A percentile compares a stretch with the other conserved stretches of the same genome.
These are phyloP conservation scores for Esperia sulphurella DNA, from an alignment of 2,888 invertebrate species.

Conservation along the genomic window DNA sequence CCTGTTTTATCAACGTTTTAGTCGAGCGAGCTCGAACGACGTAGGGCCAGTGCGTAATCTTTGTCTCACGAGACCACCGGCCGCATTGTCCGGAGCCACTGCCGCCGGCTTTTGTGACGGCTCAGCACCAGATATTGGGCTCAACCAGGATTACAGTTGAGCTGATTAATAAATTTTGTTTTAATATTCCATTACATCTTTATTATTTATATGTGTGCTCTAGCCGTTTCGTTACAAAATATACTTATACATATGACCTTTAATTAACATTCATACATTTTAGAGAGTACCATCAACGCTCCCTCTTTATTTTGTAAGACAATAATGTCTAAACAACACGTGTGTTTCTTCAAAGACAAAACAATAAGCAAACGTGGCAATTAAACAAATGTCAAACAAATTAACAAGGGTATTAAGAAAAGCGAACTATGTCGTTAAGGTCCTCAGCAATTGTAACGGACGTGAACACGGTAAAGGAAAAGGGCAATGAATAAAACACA, in stretches of 20 bases:
- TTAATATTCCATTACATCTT: constrained; percentile 1
- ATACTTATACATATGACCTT: neutral
- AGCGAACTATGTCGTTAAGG: constrained; percentile 57
- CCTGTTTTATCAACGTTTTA: constrained; percentile 38
- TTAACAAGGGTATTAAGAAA: constrained; percentile 57
- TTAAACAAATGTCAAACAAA: constrained; percentile 52
- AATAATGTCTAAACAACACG: too few relatives aligned
- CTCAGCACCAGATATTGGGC: constrained; percentile 48
- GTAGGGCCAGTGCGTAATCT: constrained; percentile 59
- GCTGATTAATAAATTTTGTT: neutral
- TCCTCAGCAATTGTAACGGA: constrained; percentile 47
- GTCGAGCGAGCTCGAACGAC: constrained; percentile 29
- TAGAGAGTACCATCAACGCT: neutral
- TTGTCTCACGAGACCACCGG: constrained; percentile 56
- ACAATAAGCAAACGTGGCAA: constrained; percentile 38
- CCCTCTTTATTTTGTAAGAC: too few relatives aligned
- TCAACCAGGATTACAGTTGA: constrained; percentile 25
- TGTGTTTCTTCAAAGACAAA: constrained; percentile 10
- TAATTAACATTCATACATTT: constrained; percentile 6
- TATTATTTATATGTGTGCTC: neutral
- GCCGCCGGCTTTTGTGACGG: constrained; percentile 48
- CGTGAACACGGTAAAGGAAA: constrained; percentile 47
- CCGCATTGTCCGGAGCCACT: constrained; percentile 50
- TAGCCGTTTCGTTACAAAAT: neutral
- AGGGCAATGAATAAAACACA: constrained; percentile 66